Conservation (phyloP, 1,140 invertebrate species). For the Arctopsyche grandis region DNA sequence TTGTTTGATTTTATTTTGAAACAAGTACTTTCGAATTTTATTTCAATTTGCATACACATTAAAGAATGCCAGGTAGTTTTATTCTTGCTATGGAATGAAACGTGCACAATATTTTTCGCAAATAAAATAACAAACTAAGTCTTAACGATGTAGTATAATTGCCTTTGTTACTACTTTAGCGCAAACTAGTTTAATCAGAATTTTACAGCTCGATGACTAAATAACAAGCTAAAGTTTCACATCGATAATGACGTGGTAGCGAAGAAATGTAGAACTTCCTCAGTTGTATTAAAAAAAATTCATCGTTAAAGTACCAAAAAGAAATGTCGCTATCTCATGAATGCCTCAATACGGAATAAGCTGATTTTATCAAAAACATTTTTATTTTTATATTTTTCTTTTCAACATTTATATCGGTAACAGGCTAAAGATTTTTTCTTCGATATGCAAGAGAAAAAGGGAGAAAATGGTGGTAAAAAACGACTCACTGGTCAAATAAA, state of each 20-base stretch:
- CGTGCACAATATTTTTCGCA: no score
- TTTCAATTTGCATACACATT: no score
- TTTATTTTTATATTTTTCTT: not conserved
- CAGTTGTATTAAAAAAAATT: no score
- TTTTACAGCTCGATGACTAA: not conserved
- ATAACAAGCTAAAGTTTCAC: not conserved
- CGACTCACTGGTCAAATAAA: conserved; percentile 9
- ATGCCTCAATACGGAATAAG: not conserved
- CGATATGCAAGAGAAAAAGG: conserved; percentile 5
- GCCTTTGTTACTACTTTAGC: not conserved
- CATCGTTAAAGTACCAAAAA: not conserved
- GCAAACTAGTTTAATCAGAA: not conserved
- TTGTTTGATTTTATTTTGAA: no score
- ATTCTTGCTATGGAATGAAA: no score
- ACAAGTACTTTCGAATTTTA: no score
- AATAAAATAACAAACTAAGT: no score
- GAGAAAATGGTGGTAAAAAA: not conserved
- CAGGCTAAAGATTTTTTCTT: not conserved
- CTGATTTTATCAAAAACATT: conserved; percentile 26
- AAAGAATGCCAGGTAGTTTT: no score
- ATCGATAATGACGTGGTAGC: not conserved
- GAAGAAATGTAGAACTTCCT: no score
- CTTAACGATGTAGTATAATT: not conserved
- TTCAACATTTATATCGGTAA: not conserved
- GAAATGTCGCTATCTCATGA: not conserved